These are phyloP conservation scores for Gryllus longicercus DNA, from an alignment of 2,888 invertebrate species.

Conservation along the genomic window DNA sequence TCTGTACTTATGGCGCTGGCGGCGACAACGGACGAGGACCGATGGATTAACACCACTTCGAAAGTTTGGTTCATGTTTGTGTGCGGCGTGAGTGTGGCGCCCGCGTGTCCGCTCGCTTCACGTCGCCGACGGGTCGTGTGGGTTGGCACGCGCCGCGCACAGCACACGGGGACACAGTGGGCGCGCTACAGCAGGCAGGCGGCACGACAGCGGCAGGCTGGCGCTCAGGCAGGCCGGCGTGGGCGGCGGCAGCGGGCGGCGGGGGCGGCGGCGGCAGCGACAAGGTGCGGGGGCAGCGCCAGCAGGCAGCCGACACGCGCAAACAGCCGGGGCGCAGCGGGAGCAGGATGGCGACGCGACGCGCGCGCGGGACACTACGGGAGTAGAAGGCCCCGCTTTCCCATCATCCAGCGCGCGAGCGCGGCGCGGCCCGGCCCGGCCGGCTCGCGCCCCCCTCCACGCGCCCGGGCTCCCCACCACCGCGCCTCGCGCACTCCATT, in stretches of 20 bases:
- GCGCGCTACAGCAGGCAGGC: not conserved
- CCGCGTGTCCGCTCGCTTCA: not conserved
- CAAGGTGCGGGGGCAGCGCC: not conserved
- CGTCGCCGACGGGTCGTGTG: too few species aligned
- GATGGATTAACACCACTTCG: not conserved
- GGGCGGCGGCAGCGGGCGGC: not conserved
- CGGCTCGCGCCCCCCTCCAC: conserved; percentile 25
- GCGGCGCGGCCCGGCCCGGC: conserved; percentile 19
- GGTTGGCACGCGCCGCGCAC: too few species aligned
- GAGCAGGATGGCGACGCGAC: conserved; percentile 34
- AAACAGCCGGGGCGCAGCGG: not conserved
- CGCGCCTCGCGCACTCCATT: conserved; percentile 24
- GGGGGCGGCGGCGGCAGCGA: not conserved
- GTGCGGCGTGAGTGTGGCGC: conserved; percentile 18
- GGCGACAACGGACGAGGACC: not conserved
- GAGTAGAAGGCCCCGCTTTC: conserved; percentile 18
- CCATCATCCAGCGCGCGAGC: not conserved
- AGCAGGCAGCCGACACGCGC: not conserved
- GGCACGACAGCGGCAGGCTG: not conserved
- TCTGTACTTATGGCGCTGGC: not conserved
- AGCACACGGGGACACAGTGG: not conserved
- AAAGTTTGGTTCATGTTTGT: conserved; percentile 28
- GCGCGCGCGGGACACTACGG: conserved; percentile 23
- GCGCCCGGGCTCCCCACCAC: conserved; percentile 33
- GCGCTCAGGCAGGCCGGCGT: not conserved